phyloP scores from a whole-genome alignment of 2,888 invertebrate genomes.

The Sympetrum striolatum region DNA sequence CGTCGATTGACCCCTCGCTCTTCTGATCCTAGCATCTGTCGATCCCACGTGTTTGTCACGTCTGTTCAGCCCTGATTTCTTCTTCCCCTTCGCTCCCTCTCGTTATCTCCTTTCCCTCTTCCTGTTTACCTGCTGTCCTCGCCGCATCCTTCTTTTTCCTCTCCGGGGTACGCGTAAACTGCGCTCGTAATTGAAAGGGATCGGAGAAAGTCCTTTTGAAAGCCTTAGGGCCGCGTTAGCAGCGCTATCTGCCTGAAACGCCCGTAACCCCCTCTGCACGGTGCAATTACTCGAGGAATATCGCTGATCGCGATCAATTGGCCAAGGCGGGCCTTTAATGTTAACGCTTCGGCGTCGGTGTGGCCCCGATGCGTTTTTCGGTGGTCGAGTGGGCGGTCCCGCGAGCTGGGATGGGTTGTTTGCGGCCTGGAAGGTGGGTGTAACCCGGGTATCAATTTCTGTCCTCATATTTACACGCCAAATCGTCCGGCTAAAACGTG shows the following conservation, averaged over 20 bases:
- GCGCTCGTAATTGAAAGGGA: conserved; percentile 37
- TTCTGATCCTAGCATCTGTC: neutral
- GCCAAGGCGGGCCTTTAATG: neutral
- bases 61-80: neutral
- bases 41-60: neutral
- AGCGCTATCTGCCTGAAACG: neutral
- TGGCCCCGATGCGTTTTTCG: neutral
- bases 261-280: neutral
- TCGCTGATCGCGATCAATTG: conserved; percentile 29
- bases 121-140: neutral
- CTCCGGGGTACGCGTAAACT: conserved; percentile 2
- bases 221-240: conserved; percentile 33
- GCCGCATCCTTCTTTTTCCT: neutral
- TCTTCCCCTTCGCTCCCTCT: neutral
- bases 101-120: neutral
- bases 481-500: neutral
- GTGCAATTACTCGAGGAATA: conserved; percentile 28
- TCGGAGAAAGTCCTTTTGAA: conserved; percentile 27
- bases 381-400: neutral
- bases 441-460: conserved; percentile 23
- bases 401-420: neutral
- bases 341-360: neutral
- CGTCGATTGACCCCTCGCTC: neutral
- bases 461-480: neutral
- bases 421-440: neutral